Base-by-base conservation (phyloP, 2,797 vertebrate species). In the Siniperca obscura region DNA sequence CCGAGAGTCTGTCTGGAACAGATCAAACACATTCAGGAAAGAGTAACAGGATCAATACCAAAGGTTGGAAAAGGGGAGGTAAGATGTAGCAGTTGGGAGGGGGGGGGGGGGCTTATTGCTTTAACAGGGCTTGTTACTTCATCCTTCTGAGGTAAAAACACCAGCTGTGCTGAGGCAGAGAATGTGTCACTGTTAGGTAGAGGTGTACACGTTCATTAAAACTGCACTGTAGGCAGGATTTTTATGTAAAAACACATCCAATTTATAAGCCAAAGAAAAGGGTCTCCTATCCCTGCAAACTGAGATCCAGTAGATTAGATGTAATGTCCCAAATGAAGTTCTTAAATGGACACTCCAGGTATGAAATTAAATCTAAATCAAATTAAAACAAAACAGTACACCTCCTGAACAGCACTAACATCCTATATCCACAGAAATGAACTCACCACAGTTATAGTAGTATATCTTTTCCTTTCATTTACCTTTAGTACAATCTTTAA, bases 61-160 rank as follows among this genome's bases (percentile, higher is more conserved):
- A 74, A 79, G 84, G 87, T 57, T 70, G 68, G 66, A 57, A 78
- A 36, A 59, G 70, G 5, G 66, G 74, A 74, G 83, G 78, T 66
- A 55, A 75, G 72, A 66, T 74, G 85, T 75, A 80, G 77, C 57
- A 42, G 74, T 34, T 36, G 27, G n/a, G 44, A 60, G 36, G 1
- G n/a, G 44, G 64, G 36, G 1, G n/a, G 2, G 87, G 77, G 81
- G 80, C 60, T 90, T 89, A 94, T 94, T 88, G 81, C 88, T 94
- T 93, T 87, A 87, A 72, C 92, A 93, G 92, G 76, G 40, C 19
- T 83, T 76, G 66, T 93, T 91, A 94, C 91, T 86, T 91, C 92
- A 92, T 91, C 83, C 48, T 25, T 22, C 76, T 53, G 86, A 88
- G 81, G 89, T 87, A 59, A 91, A 92, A 90, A 82, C 89, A 92